Evolutionary conservation across 2,888 invertebrate genomes (phyloP).

Genomic region (Drosophila mimica): DNA sequence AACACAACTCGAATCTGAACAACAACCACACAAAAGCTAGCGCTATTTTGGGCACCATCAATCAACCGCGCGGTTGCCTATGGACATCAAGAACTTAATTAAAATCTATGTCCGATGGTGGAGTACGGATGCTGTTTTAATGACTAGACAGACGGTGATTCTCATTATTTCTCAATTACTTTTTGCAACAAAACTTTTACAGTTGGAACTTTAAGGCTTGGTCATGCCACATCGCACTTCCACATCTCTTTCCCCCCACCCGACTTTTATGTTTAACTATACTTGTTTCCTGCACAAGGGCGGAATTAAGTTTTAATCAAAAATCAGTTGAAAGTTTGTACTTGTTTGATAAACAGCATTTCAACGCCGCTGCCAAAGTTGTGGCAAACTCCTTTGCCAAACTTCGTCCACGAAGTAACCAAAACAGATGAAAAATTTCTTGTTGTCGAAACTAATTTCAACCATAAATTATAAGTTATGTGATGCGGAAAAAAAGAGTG

Average conservation of each 20-base stretch:
- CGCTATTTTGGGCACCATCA: slow-evolving; percentile 28
- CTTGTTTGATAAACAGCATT: slow-evolving; percentile 22
- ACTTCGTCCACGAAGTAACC: not conserved
- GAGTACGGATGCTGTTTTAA: slow-evolving; percentile 6
- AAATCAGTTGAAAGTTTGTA: slow-evolving; percentile 66
- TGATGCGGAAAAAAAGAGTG: slow-evolving; percentile 4
- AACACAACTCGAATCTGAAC: not conserved
- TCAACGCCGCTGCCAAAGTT: slow-evolving; percentile 17
- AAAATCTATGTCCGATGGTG: slow-evolving; percentile 38
- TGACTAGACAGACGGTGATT: slow-evolving; percentile 1
- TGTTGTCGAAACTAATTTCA: slow-evolving; percentile 50
- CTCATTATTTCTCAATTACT: slow-evolving; percentile 32
- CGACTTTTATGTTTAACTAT: slow-evolving; percentile 11
- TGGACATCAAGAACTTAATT: slow-evolving; percentile 58
- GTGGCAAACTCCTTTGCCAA: slow-evolving; percentile 11
- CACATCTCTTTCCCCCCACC: not conserved
- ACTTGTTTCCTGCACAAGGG: slow-evolving; percentile 7
- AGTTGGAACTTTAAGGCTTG: slow-evolving; percentile 46
- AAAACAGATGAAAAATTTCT: not conserved
- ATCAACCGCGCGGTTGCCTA: slow-evolving; percentile 31
- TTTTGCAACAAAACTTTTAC: slow-evolving; percentile 39
- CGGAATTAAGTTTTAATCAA: slow-evolving; percentile 65
- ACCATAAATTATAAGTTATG: slow-evolving; percentile 64
- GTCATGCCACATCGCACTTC: slow-evolving; percentile 32
- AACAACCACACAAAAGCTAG: not conserved